Evolutionary conservation across 2,888 invertebrate genomes (phyloP).

Genomic region (Harpalus rubripes): DNA sequence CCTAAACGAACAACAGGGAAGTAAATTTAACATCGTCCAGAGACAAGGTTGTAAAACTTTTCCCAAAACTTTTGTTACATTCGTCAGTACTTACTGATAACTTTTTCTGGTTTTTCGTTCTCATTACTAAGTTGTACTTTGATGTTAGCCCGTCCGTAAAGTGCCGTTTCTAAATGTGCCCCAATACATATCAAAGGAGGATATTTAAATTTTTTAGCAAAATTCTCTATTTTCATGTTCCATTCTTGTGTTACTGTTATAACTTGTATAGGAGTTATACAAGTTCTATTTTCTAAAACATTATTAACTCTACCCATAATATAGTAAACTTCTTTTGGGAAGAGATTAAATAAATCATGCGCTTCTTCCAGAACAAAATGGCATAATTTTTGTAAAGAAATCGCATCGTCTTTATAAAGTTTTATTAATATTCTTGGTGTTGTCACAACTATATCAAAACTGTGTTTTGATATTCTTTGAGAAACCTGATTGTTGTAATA

Average conservation of each 20-base stretch:
- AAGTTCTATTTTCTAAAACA: conserved; percentile 76
- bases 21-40: no score
- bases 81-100: conserved; percentile 77
- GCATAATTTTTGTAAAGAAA: conserved; percentile 82
- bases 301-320: conserved; percentile 77
- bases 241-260: conserved; percentile 83
- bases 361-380: conserved; percentile 86
- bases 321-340: conserved; percentile 77
- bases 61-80: no score
- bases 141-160: conserved; percentile 82
- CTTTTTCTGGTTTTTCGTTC: conserved; percentile 76
- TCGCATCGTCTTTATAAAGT: conserved; percentile 77
- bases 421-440: conserved; percentile 82
- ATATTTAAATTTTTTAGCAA: conserved; percentile 80
- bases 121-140: conserved; percentile 76
- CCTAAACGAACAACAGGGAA: no score
- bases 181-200: conserved; percentile 84
- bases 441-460: conserved; percentile 84
- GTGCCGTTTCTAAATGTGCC: conserved; percentile 86
- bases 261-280: conserved; percentile 80
- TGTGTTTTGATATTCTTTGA: conserved; percentile 69
- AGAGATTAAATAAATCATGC: conserved; percentile 82
- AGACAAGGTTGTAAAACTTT: no score
- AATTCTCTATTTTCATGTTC: conserved; percentile 80
- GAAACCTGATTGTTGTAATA: background rate